These are phyloP conservation scores for Ceratothoa steindachneri DNA, from an alignment of 2,888 invertebrate species.

Conservation along the genomic window DNA sequence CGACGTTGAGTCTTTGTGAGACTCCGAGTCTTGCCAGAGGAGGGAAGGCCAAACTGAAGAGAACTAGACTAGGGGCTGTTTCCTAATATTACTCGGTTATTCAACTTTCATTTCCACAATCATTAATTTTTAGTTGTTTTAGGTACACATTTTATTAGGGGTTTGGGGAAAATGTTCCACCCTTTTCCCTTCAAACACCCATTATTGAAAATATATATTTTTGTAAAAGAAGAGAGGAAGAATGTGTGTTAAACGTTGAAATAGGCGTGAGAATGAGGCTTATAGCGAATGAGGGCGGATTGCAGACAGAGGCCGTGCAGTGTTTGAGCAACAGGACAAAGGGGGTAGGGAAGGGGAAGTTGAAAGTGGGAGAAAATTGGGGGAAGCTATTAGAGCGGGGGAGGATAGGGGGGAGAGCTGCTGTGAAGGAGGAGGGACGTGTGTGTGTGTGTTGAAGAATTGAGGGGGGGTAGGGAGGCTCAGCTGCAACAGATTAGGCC, in stretches of 20 bases:
- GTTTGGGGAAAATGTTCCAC: no score
- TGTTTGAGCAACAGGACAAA: constrained; percentile 15
- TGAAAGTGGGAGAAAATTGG: not conserved
- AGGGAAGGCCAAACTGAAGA: constrained; percentile 11
- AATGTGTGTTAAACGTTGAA: not conserved
- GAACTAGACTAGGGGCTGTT: constrained; percentile 13
- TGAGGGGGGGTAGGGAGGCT: not conserved
- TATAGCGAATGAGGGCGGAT: not conserved
- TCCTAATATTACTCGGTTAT: constrained; percentile 10
- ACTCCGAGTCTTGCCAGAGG: constrained; percentile 7
- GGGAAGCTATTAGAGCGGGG: not conserved
- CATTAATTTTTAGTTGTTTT: no score
- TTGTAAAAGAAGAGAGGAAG: no score
- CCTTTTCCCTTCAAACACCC: no score
- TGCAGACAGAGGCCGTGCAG: not conserved
- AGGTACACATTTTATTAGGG: no score
- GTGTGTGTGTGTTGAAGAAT: no score
- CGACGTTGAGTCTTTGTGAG: constrained; percentile 12
- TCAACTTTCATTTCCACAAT: not conserved
- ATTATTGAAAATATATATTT: no score
- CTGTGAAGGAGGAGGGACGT: not conserved
- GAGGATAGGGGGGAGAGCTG: not conserved
- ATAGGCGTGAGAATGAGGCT: constrained; percentile 13
- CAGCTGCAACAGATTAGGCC: constrained; percentile 13
- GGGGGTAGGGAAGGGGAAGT: not conserved